These are phyloP conservation scores for Thalassaphorura encarpata DNA, from an alignment of 1,140 invertebrate species.

Conservation along the genomic window DNA sequence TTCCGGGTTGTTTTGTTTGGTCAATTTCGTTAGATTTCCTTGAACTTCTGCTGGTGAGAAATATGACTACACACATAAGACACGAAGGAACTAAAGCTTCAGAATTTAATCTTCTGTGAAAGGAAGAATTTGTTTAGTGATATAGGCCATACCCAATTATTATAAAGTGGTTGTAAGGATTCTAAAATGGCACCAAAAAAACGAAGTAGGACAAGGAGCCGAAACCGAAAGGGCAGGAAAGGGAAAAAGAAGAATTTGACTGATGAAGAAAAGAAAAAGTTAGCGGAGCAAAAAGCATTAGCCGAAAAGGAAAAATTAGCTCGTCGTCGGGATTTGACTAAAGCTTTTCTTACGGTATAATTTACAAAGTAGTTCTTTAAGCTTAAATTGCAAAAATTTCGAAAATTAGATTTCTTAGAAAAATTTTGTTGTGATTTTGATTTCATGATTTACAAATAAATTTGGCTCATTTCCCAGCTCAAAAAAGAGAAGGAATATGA, in stretches of 20 bases:
- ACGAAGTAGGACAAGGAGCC: no score
- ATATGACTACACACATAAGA: no score
- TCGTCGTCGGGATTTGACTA: slow-evolving; percentile 17
- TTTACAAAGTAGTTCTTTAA: not conserved
- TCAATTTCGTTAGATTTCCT: no score
- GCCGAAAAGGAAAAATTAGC: slow-evolving; percentile 27
- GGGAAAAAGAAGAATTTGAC: slow-evolving; percentile 24
- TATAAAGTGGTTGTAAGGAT: no score
- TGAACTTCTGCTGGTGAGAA: no score
- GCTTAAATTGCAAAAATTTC: not conserved
- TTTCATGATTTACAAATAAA: not conserved
- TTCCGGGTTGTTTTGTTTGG: no score
- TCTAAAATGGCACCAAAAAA: not conserved
- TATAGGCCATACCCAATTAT: no score
- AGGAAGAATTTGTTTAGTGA: no score
- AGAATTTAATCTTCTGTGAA: no score
- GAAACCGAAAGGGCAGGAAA: slow-evolving; percentile 7
- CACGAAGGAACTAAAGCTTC: no score
- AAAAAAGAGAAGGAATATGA: slow-evolving; percentile 32
- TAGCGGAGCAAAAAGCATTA: slow-evolving; percentile 27
- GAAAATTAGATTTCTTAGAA: not conserved
- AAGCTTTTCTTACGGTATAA: slow-evolving; percentile 22
- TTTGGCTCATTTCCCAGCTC: slow-evolving; percentile 9
- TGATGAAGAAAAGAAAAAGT: slow-evolving; percentile 29
- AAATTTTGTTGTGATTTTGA: not conserved